phyloP scores from a whole-genome alignment of 2,113 vertebrate species.

The Pygoscelis antarcticus region DNA sequence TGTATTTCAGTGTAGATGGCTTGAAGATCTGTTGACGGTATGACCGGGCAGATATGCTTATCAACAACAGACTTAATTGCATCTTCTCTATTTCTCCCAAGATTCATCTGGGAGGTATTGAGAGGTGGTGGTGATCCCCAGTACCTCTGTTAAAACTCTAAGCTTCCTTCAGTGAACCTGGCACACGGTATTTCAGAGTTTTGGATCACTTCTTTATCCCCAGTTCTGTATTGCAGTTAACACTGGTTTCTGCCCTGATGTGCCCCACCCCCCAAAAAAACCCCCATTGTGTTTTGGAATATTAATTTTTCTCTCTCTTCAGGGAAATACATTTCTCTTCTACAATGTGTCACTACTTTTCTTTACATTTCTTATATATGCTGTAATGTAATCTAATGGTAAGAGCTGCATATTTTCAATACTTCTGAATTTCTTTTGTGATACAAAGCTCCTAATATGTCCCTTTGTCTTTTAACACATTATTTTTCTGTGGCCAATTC shows the following conservation, averaged over 20 bases:
- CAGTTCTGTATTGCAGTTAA: background rate
- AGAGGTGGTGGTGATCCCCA: background rate
- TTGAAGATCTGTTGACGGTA: background rate
- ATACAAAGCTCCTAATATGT: background rate
- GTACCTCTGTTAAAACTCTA: background rate
- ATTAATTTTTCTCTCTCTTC: background rate
- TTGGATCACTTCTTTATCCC: background rate
- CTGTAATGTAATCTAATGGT: background rate
- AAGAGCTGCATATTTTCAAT: background rate
- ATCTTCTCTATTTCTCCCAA: background rate
- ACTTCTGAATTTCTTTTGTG: background rate
- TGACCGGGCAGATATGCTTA: fast-evolving
- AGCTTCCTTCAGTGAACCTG: background rate
- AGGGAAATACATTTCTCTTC: background rate
- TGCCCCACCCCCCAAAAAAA: background rate
- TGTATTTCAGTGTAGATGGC: background rate
- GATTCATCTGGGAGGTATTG: background rate
- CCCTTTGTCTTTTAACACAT: background rate
- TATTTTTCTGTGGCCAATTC: background rate
- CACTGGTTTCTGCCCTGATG: background rate
- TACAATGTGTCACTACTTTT: background rate
- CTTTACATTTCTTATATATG: background rate
- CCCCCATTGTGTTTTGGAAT: background rate
- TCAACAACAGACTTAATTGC: background rate
- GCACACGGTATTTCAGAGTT: background rate